Evolutionary conservation across 2,888 invertebrate species (phyloP).

Genomic region (Acronicta alni): DNA sequence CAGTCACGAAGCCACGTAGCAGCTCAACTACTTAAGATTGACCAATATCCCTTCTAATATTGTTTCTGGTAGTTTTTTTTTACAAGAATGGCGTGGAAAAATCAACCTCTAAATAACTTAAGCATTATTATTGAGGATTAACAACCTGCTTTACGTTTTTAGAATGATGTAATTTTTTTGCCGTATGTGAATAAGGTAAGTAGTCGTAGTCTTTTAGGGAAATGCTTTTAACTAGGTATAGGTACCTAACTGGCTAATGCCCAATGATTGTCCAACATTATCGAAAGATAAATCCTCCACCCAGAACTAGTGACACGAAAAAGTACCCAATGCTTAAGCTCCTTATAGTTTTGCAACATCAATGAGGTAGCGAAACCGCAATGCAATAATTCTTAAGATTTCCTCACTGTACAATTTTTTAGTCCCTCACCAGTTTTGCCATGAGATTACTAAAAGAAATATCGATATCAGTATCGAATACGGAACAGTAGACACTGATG

Average conservation of each 20-base stretch:
- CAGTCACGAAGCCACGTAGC: conserved; percentile 57
- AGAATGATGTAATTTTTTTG: too few species aligned
- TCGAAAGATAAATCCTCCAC: too few species aligned
- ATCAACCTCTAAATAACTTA: too few species aligned
- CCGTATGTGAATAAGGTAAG: too few species aligned
- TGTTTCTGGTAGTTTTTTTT: conserved; percentile 52
- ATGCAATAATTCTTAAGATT: conserved; percentile 25
- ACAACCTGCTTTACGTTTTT: too few species aligned
- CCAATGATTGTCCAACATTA: too few species aligned
- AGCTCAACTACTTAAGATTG: conserved; percentile 51
- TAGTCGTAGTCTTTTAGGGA: too few species aligned
- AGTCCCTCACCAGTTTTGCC: conserved; percentile 14
- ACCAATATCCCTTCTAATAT: conserved; percentile 71
- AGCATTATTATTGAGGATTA: too few species aligned
- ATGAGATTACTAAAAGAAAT: conserved; percentile 17
- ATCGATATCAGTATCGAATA: conserved; percentile 10
- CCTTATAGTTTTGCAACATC: conserved; percentile 17
- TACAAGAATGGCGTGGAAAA: conserved; percentile 16
- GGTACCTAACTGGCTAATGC: too few species aligned
- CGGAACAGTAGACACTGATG: not conserved
- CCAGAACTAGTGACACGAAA: not conserved
- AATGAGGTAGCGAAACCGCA: conserved; percentile 22
- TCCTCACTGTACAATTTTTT: conserved; percentile 18
- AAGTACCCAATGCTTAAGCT: not conserved
- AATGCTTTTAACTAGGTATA: too few species aligned